Evolutionary conservation across 2,113 vertebrate genomes (phyloP), one percentile per base, ranked within the genome.

Genomic region (Pardalotus punctatus): DNA sequence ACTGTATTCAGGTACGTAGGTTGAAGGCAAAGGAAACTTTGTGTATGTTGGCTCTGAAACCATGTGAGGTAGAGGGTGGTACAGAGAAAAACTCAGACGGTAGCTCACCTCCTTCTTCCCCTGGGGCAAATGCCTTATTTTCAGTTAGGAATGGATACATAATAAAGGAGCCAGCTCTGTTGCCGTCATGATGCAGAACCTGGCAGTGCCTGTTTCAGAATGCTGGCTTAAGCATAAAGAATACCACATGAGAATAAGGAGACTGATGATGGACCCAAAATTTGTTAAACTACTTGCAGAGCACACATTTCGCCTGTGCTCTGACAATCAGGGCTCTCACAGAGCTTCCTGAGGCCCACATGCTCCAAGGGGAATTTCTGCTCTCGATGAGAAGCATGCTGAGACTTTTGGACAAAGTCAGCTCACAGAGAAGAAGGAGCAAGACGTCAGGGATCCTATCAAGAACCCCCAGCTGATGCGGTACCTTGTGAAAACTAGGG

Each of bases 181-280:
- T 95, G 80, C 76, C 1, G 12, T 96, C 93, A 93, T 90, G 72
- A 83, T 95, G 93, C 72, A 90, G 88, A 97, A 94, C 76, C 93
- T 94, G 93, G 92, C 85, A 84, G 40, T 93, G 93, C 85, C 80
- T 96, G 96, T 92, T 96, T 96, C 47, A 80, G 76, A 96, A 67
- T 86, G 93, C 96, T 96, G 64, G 93, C n/a, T 95, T 95, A 96
- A 93, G 94, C 94, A 96, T 83, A 96, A 96, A 95, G 81, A 93
- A 92, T 81, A 90, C 81, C 90, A 67, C 88, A 94, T 87, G 90
- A 92, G 92, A 94, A 90, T 76, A 90, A 22, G 19, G 20, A 95
- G 93, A 86, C 86, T 45, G 90, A 89, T 81, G 93, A 94, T 81
- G 82, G 88, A 51, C 85, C 94, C 60, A 60, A 84, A 84, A 67